Conservation (phyloP, 2,888 invertebrate species). For the Zaprionus lineosus region DNA sequence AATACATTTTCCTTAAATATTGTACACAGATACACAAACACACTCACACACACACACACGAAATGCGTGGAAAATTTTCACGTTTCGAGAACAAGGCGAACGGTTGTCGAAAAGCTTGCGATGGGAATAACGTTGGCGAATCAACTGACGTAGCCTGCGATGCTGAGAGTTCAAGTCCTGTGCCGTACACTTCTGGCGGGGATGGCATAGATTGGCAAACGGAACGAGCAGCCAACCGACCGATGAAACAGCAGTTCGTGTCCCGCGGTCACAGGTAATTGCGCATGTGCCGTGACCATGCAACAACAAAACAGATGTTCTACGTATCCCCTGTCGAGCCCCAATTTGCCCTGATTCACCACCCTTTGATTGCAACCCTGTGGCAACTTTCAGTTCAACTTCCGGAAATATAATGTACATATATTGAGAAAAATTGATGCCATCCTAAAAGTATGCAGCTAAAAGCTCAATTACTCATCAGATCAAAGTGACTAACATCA, state of each 20-base stretch:
- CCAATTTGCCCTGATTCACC: background rate
- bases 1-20: slow-evolving; percentile 9
- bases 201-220: slow-evolving; percentile 26
- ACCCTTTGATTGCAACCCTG: slow-evolving; percentile 28
- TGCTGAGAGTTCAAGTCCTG: slow-evolving; percentile 40
- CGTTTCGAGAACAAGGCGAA: slow-evolving; percentile 35
- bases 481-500: background rate
- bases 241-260: slow-evolving; percentile 33
- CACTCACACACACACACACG: slow-evolving; percentile 7
- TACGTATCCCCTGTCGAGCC: background rate
- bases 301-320: slow-evolving; percentile 56
- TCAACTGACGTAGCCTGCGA: slow-evolving; percentile 51
- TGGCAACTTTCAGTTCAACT: slow-evolving; percentile 11
- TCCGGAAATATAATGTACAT: slow-evolving; percentile 1
- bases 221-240: no score
- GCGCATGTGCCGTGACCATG: slow-evolving; percentile 47
- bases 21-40: slow-evolving; percentile 17
- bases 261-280: background rate
- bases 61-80: slow-evolving; percentile 43
- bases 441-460: slow-evolving; percentile 34
- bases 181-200: slow-evolving; percentile 19
- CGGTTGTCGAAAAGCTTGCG: slow-evolving; percentile 53
- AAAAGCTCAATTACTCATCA: background rate
- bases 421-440: slow-evolving; percentile 1
- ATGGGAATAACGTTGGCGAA: slow-evolving; percentile 55